Conservation (phyloP, 1,140 invertebrate species). For the Drosophila pandora region DNA sequence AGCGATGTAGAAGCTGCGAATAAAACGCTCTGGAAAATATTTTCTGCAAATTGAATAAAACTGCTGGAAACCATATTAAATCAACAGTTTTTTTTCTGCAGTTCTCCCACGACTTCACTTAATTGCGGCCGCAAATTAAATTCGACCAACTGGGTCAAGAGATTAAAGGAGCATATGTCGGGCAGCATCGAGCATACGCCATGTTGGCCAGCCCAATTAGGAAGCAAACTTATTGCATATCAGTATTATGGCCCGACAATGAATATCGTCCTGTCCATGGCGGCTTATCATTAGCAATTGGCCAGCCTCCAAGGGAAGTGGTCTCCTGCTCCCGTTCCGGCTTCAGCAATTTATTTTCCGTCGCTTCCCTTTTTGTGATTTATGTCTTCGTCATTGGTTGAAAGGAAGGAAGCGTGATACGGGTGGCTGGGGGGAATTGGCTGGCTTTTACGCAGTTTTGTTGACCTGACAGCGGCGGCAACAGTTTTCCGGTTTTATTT, state of each 20-base stretch:
- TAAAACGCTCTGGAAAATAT: conserved; percentile 1
- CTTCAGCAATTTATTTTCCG: not conserved
- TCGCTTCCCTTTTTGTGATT: conserved; percentile 30
- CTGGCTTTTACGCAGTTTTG: conserved; percentile 37
- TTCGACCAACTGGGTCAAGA: conserved; percentile 37
- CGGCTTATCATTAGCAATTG: conserved; percentile 42
- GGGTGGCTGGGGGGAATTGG: not conserved
- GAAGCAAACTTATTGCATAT: conserved; percentile 18
- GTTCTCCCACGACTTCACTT: conserved; percentile 21
- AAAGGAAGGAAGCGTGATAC: not conserved
- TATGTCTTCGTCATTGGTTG: conserved; percentile 35
- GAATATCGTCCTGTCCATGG: conserved; percentile 10
- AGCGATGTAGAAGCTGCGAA: conserved; percentile 16
- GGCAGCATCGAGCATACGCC: conserved; percentile 21
- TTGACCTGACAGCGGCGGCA: conserved; percentile 35
- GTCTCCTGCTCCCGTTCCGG: not conserved
- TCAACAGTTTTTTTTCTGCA: conserved; percentile 4
- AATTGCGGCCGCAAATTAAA: conserved; percentile 34
- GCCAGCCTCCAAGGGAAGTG: conserved; percentile 14
- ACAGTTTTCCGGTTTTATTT: conserved; percentile 45
- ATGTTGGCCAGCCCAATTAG: conserved; percentile 39
- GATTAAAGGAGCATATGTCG: conserved; percentile 46
- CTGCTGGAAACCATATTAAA: conserved; percentile 17
- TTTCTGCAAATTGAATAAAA: conserved; percentile 33
- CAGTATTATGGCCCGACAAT: conserved; percentile 3